phyloP scores from a whole-genome alignment of 2,113 vertebrate species.

The Porphyrio hochstetteri region DNA sequence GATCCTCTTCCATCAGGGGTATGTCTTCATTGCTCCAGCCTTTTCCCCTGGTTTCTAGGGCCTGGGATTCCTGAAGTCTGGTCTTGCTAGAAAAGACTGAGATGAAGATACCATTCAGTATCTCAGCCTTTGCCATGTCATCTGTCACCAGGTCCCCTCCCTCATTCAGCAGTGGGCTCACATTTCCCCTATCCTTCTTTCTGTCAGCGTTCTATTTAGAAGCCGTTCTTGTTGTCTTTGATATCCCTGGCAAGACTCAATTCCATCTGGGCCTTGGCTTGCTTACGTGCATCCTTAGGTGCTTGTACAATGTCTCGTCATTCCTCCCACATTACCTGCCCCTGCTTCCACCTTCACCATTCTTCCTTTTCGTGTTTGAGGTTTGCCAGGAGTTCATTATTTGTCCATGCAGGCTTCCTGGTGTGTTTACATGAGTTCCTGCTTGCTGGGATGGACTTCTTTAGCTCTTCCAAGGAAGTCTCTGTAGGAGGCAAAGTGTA shows the following conservation, averaged over 20 bases:
- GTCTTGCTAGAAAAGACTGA: not conserved
- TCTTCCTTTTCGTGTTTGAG: not conserved
- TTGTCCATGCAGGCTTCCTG: not conserved
- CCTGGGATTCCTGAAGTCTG: not conserved
- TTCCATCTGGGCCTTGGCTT: not conserved
- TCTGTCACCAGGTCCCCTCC: not conserved
- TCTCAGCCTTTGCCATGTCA: not conserved
- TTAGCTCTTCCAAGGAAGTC: not conserved
- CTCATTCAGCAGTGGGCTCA: not conserved
- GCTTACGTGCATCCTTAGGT: not conserved
- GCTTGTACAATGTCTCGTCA: not conserved
- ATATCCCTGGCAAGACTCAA: not conserved
- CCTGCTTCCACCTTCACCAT: not conserved
- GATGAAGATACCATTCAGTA: not conserved
- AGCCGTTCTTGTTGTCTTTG: not conserved
- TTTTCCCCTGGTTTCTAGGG: not conserved
- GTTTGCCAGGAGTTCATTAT: not conserved
- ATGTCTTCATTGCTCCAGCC: rapidly evolving
- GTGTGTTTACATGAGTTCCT: not conserved
- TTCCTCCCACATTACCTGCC: not conserved
- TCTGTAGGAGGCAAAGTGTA: not conserved
- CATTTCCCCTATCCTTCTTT: not conserved
- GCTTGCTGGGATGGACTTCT: not conserved
- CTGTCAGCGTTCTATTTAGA: not conserved
- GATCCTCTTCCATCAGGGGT: not conserved